phyloP scores from a whole-genome alignment of 2,888 invertebrate species.

The Harpagoxenus sublaevis region DNA sequence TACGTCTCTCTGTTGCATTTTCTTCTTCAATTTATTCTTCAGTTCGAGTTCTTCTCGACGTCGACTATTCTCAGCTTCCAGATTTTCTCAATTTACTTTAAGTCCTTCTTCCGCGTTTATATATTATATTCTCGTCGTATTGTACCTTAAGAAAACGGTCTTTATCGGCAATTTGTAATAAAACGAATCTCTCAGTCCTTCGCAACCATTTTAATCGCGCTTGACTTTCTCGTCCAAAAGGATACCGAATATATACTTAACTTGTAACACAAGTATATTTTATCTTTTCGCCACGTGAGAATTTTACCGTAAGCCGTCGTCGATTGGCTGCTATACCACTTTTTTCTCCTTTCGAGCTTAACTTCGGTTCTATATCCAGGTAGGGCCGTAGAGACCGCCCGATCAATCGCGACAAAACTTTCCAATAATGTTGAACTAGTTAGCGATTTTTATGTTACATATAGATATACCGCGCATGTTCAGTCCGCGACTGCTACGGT shows the following conservation, averaged over 20 bases:
- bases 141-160: background rate
- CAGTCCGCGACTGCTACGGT: background rate
- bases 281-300: slow-evolving; percentile 74
- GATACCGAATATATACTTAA: slow-evolving; percentile 42
- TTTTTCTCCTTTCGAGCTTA: slow-evolving; percentile 77
- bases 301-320: slow-evolving; percentile 73
- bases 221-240: slow-evolving; percentile 8
- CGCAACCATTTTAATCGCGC: slow-evolving; percentile 10
- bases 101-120: slow-evolving; percentile 22
- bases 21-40: slow-evolving; percentile 32
- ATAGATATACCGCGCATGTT: slow-evolving; percentile 54
- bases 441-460: slow-evolving; percentile 74
- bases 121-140: background rate
- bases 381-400: slow-evolving; percentile 36
- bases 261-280: slow-evolving; percentile 46
- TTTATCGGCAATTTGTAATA: slow-evolving; percentile 13
- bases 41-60: slow-evolving; percentile 10
- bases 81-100: slow-evolving; percentile 47
- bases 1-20: slow-evolving; percentile 36
- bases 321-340: slow-evolving; percentile 76
- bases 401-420: slow-evolving; percentile 72
- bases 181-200: background rate
- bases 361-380: slow-evolving; percentile 71
- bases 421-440: slow-evolving; percentile 78
- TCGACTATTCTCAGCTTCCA: slow-evolving; percentile 17